Percentiles rank a stretch among this genome's conserved stretches.
phyloP scores from a whole-genome alignment of 2,113 vertebrate species.

The Nerophis lumbriciformis region DNA sequence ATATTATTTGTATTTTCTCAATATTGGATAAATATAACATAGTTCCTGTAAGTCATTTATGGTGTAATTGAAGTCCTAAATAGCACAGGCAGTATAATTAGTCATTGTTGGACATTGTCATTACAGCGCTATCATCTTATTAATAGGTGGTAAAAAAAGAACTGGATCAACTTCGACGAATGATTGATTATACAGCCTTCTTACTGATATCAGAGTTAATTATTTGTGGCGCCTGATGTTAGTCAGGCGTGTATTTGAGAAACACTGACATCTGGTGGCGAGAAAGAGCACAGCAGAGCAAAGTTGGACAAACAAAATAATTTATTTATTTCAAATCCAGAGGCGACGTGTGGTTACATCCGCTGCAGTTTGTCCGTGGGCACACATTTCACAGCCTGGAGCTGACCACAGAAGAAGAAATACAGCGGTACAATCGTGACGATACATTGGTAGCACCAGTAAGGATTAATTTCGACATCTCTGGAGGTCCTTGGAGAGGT shows the following conservation, averaged over 20 bases:
- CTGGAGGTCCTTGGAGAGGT: conserved; percentile 33
- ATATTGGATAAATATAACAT: too few relatives aligned
- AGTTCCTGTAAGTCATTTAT: too few relatives aligned
- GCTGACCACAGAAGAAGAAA: conserved; percentile 17
- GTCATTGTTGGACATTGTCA: too few relatives aligned
- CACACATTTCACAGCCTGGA: conserved; percentile 25
- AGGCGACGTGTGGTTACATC: conserved; percentile 52
- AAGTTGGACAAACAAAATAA: conserved; percentile 55
- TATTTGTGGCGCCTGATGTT: neutral
- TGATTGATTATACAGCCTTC: neutral
- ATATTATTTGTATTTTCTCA: too few relatives aligned
- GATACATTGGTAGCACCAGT: conserved; percentile 53
- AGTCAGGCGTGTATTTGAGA: neutral
- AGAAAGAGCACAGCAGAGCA: neutral
- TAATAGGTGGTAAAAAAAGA: neutral
- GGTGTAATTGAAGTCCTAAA: too few relatives aligned
- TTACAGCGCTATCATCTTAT: neutral
- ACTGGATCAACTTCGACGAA: neutral
- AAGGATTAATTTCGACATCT: conserved; percentile 45
- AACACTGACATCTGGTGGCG: conserved; percentile 22
- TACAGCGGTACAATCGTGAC: conserved; percentile 45
- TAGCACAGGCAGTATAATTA: too few relatives aligned
- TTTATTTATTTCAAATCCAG: conserved; percentile 60
- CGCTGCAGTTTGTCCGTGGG: conserved; percentile 40
- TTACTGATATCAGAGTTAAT: conserved; percentile 1